Conservation (phyloP, 2,888 invertebrate genomes). For the Scaptomyza tumidula region DNA sequence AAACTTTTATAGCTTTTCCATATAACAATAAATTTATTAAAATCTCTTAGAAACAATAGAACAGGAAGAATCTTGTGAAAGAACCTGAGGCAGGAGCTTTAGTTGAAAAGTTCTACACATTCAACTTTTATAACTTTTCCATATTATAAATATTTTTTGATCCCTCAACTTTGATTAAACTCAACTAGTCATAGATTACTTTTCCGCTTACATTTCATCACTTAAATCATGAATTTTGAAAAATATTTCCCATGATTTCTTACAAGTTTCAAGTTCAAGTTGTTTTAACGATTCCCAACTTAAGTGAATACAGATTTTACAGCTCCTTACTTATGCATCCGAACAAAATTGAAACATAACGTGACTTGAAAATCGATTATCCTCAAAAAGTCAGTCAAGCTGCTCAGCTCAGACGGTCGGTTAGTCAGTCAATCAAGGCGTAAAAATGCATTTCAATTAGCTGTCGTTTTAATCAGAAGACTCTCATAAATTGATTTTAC, state of each 20-base stretch:
- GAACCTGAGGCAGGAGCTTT: slow-evolving; percentile 7
- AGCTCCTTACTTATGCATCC: too few relatives aligned
- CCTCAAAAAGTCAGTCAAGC: background rate
- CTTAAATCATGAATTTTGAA: too few relatives aligned
- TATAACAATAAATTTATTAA: slow-evolving; percentile 48
- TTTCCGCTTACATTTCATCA: background rate
- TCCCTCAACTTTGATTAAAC: too few relatives aligned
- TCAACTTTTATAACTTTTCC: too few relatives aligned
- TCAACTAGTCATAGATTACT: background rate
- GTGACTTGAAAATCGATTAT: slow-evolving; percentile 42
- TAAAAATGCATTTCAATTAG: slow-evolving; percentile 69
- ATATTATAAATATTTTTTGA: too few relatives aligned
- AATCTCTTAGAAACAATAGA: slow-evolving; percentile 32
- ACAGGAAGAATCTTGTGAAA: slow-evolving; percentile 24
- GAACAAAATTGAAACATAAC: slow-evolving; percentile 19
- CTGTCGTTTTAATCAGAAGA: slow-evolving; percentile 62
- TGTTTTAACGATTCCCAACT: too few relatives aligned
- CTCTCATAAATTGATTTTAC: slow-evolving; percentile 62
- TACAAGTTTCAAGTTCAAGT: background rate
- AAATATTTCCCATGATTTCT: too few relatives aligned
- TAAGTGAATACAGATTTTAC: background rate
- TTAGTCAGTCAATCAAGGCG: slow-evolving; percentile 50
- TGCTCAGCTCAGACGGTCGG: background rate
- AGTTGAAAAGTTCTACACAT: too few relatives aligned
- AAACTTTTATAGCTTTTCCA: too few relatives aligned